Evolutionary conservation across 2,113 vertebrate genomes (phyloP).

Genomic region (Grammomys surdaster): DNA sequence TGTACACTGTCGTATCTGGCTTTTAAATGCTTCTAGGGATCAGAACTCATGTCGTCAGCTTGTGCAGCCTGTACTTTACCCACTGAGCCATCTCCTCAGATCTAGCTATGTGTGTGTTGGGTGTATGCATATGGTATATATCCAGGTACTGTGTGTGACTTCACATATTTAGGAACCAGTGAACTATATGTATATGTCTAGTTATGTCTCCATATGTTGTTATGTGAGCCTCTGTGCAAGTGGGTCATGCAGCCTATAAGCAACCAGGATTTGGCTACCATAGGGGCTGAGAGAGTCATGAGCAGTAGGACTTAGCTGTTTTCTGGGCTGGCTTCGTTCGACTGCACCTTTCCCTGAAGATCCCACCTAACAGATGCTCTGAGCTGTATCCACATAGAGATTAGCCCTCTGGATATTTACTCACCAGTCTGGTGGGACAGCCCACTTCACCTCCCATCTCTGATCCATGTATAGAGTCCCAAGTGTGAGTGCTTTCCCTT

Average conservation of each 20-base stretch:
- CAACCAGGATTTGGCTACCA: conserved; percentile 38
- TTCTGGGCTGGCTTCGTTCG: conserved; percentile 61
- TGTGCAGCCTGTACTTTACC: neutral
- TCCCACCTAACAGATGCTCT: conserved; percentile 64
- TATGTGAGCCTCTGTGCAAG: neutral
- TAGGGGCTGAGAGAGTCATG: conserved; percentile 34
- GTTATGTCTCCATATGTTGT: neutral
- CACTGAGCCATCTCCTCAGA: neutral
- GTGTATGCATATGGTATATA: neutral
- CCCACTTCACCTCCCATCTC: conserved; percentile 5
- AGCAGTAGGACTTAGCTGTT: conserved; percentile 50
- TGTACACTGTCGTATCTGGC: too few relatives aligned
- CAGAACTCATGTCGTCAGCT: neutral
- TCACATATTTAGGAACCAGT: neutral
- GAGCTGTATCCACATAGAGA: conserved; percentile 75
- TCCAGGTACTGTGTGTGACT: neutral
- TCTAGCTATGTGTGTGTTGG: neutral
- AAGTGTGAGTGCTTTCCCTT: neutral
- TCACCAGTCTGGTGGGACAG: conserved; percentile 41
- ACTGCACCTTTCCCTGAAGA: conserved; percentile 60
- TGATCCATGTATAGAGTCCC: neutral
- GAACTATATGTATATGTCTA: neutral
- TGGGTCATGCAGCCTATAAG: conserved; percentile 43
- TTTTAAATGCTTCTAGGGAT: neutral
- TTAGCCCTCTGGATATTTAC: conserved; percentile 78